Base-by-base conservation (phyloP, 2,113 vertebrate genomes). In the Orientallactaga bullata region DNA sequence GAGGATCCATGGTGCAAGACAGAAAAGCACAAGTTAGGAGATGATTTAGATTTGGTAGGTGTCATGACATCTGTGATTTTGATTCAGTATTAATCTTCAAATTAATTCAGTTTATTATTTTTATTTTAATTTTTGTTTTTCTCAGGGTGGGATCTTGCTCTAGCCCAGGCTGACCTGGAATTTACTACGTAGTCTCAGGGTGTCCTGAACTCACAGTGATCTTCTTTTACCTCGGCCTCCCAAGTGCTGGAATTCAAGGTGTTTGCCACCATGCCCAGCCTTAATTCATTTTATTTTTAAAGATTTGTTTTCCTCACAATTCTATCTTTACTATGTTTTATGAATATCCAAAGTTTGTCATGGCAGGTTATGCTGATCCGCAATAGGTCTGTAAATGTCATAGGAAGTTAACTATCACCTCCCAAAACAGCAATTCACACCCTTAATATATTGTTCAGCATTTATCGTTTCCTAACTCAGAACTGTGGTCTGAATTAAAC, bases 331-430 rank as follows among this genome's bases (percentile, higher is more conserved):
- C 0, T 96, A 0, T 39, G n/a, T 74, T 92, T 78, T 42, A 76
- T 92, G 85, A 23, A 51, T 84, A 68, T 68, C 13, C 30, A 42
- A 68, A 39, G 18, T 91, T 26, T 30, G 94, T 61, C 78, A 15
- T 60, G 69, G 28, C 8, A 61, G 63, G 2, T 13, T 81, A n/a
- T 92, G 5, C 24, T 89, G 65, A 55, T 95, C 73, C 92, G 12
- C 28, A 79, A 6, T 82, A 85, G 47, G 51, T 93, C 13, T 42
- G 18, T 85, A 39, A 39, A 82, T 72, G 24, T 93, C 69, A 73
- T 9, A 47, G 7, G 65, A 80, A 42, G 68, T 83, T 87, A 78
- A 93, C 89, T 95, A 87, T 77, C 79, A 93, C 77, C 8, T 89
- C 7, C 39, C 18, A n/a, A 39, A 73, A 39, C 28, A 71, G 63